Conservation (phyloP, 2,888 invertebrate species). For the Bombylius major region DNA sequence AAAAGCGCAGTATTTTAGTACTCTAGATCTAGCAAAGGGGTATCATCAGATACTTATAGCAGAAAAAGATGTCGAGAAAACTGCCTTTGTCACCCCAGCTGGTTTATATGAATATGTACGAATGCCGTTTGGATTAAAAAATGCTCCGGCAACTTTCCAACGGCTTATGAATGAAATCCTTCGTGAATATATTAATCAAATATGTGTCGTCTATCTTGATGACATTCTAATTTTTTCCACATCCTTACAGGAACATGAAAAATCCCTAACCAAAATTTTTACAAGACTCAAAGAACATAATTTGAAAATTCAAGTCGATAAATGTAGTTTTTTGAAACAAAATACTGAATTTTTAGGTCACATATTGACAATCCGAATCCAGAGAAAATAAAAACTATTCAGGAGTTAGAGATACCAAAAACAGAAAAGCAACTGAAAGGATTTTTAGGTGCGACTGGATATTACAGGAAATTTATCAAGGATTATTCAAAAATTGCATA, state of each 20-base stretch:
- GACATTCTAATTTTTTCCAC: not conserved
- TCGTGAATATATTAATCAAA: not conserved
- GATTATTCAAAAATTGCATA: constrained; percentile 3
- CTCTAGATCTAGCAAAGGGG: constrained; percentile 9
- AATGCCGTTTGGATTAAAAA: constrained; percentile 11
- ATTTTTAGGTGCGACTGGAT: not conserved
- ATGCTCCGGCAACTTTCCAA: constrained; percentile 9
- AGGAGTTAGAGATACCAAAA: too few species aligned
- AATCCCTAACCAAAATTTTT: not conserved
- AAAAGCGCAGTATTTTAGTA: constrained; percentile 9
- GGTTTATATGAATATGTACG: constrained; percentile 10
- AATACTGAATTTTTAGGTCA: not conserved
- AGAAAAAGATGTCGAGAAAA: constrained; percentile 12
- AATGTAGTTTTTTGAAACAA: not conserved
- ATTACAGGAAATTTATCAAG: constrained; percentile 5
- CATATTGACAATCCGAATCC: too few species aligned
- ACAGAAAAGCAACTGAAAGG: too few species aligned
- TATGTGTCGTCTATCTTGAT: not conserved
- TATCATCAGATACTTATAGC: not conserved
- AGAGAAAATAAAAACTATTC: not conserved
- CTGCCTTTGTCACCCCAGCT: constrained; percentile 11
- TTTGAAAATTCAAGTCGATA: too few species aligned
- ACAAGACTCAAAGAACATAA: too few species aligned
- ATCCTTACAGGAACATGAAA: not conserved
- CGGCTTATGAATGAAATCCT: constrained; percentile 8